Base-by-base conservation (phyloP, 2,888 invertebrate species). In the Leptinotarsa juncta region DNA sequence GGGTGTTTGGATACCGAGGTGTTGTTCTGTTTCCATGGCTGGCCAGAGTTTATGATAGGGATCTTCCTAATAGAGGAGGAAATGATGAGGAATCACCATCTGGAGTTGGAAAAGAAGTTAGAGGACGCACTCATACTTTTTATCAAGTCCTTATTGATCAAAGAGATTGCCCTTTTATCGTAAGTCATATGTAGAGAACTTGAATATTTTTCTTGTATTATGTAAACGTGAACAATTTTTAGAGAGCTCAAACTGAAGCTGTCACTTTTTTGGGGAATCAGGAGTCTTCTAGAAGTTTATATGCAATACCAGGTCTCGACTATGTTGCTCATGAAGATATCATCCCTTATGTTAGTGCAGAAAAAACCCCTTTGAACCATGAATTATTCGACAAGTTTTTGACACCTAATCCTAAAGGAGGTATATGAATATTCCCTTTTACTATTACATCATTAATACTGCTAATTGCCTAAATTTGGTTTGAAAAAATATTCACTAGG, bases 261-360 rank as follows among this genome's bases (percentile, higher is more conserved):
- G 98, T 98, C 1, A 98, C 98, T 0, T 98, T 99, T 88, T 90
- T 99, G 68, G 97, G 98, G 20, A 97, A 97, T 88, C 97, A 97
- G 87, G 97, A 98, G 86, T 97, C 97, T 18, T 97, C 96, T 84
- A 92, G 97, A 74, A 97, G 97, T 85, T 89, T 98, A 50, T 98
- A 98, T 87, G 97, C 98, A 1, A 97, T 98, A 84, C 98, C 98
- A 10, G 99, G 99, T 0, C 89, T 99, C 78, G 99, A 99, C 89
- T 99, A 99, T 87, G 98, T 99, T 14, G 96, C 97, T 0, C 99
- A 99, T 85, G 97, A 98, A 85, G 99, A 99, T 88, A 95, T 99
- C 80, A 91, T 99, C 82, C 99, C 99, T 0, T 99, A 98, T 86
- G 92, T 94, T 1, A 95, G 97, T 1, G 93, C 94, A 48, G 98